A percentile compares a stretch with the other conserved stretches of the same genome.
These are phyloP conservation scores for Columbina picui DNA, from an alignment of 2,113 vertebrate species.

Conservation along the genomic window DNA sequence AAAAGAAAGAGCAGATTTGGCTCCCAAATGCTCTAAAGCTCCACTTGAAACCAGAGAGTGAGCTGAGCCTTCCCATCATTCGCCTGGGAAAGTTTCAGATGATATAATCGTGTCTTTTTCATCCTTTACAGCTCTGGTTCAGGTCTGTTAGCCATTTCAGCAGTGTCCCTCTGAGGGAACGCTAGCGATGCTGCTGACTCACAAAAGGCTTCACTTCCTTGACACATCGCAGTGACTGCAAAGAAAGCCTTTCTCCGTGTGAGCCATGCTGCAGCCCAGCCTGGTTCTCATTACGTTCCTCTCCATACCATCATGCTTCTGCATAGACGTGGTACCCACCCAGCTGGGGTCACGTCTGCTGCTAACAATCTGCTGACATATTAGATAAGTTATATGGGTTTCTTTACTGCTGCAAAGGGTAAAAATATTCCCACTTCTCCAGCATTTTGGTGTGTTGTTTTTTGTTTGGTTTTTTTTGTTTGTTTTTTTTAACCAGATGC, in stretches of 20 bases:
- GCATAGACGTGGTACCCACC: slow-evolving; percentile 7
- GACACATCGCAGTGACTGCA: slow-evolving; percentile 30
- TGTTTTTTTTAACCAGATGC: neutral
- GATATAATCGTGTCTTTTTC: neutral
- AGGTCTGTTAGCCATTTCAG: slow-evolving; percentile 40
- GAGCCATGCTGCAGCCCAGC: slow-evolving; percentile 13
- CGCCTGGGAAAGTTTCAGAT: neutral
- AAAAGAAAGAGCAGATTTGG: neutral
- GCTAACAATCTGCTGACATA: slow-evolving; percentile 60
- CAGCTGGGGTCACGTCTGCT: slow-evolving; percentile 43
- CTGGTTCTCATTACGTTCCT: slow-evolving; percentile 52
- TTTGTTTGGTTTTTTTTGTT: neutral
- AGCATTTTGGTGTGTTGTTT: neutral
- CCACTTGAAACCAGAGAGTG: neutral
- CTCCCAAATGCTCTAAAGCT: neutral
- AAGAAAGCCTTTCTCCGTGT: slow-evolving; percentile 16
- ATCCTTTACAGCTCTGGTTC: neutral
- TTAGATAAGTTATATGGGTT: slow-evolving; percentile 42
- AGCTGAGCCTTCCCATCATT: neutral
- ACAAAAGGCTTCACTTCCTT: slow-evolving; percentile 51
- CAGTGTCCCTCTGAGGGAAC: neutral
- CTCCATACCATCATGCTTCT: neutral
- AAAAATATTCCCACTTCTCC: slow-evolving; percentile 48
- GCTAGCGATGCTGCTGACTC: neutral
- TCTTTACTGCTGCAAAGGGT: slow-evolving; percentile 41